phyloP scores from a whole-genome alignment of 35 echinoderm and acorn worm species.

The Ophioderma brevispina region DNA sequence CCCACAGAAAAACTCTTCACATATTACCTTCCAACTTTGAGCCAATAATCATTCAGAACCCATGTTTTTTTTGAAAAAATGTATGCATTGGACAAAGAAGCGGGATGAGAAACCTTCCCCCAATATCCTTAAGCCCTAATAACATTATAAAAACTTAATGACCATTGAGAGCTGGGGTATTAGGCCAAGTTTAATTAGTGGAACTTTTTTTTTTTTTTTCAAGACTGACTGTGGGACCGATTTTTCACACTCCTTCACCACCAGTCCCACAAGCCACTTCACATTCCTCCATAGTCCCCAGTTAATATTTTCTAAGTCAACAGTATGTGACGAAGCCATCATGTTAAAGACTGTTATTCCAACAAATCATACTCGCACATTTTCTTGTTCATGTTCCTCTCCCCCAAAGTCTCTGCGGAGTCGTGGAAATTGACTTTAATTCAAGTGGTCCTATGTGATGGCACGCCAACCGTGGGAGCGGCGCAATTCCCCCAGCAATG shows the following conservation, averaged over 20 bases:
- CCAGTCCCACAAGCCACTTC: neutral
- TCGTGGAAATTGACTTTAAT: neutral
- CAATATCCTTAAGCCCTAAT: neutral
- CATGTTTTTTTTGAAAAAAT: too few species aligned
- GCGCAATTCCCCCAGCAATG: neutral
- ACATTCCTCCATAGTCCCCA: neutral
- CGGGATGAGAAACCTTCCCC: neutral
- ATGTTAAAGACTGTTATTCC: neutral
- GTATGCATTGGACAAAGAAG: too few species aligned
- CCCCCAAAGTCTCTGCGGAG: neutral
- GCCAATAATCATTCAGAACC: neutral
- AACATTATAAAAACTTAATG: neutral
- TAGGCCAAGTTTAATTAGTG: neutral
- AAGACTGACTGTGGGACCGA: neutral
- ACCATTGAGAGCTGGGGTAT: neutral
- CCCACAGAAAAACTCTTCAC: too few species aligned
- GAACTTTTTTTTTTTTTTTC: too few species aligned
- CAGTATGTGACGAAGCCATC: neutral
- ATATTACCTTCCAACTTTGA: neutral
- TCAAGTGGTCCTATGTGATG: neutral
- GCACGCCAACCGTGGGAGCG: neutral
- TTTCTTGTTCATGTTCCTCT: neutral
- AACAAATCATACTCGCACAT: neutral
- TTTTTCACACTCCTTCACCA: neutral
- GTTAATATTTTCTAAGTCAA: neutral